These are phyloP conservation scores for Stegana nigrithorax DNA, from an alignment of 2,888 invertebrate genomes.

Conservation along the genomic window DNA sequence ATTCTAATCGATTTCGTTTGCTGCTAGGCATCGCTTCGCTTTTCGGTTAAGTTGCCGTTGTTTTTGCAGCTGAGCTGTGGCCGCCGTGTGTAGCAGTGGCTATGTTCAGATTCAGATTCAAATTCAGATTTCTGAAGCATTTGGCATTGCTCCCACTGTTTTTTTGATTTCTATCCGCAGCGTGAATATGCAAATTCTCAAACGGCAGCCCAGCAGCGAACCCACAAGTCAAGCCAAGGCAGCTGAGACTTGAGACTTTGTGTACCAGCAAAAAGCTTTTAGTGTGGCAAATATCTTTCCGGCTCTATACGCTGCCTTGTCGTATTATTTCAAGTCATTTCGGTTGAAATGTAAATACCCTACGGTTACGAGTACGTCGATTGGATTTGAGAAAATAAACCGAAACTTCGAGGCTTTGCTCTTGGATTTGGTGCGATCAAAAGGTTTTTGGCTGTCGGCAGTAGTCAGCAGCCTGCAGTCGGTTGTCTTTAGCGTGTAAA, in stretches of 20 bases:
- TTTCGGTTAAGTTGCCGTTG: constrained; percentile 5
- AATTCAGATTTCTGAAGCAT: constrained; percentile 17
- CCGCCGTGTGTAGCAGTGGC: neutral
- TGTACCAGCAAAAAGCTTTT: constrained; percentile 13
- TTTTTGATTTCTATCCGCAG: constrained; percentile 61
- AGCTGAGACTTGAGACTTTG: neutral
- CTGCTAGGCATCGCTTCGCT: too few species aligned
- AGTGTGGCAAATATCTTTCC: constrained; percentile 17
- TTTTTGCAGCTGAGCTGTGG: constrained; percentile 10
- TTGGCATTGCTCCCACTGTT: constrained; percentile 50
- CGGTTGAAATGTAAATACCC: constrained; percentile 35
- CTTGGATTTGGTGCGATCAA: neutral
- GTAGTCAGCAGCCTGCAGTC: neutral
- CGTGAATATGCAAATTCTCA: constrained; percentile 55
- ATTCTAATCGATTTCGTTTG: constrained; percentile 46
- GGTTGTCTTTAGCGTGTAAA: neutral
- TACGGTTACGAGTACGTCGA: constrained; percentile 33
- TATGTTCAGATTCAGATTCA: neutral
- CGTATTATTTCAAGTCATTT: constrained; percentile 11
- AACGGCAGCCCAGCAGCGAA: neutral
- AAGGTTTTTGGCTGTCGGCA: neutral
- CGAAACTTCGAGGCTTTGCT: constrained; percentile 2
- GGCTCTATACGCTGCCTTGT: constrained; percentile 8
- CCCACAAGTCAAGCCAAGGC: constrained; percentile 8
- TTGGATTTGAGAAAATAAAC: constrained; percentile 23